Evolutionary conservation across 1,140 invertebrate species (phyloP).

Genomic region (Onthophagus taurus): DNA sequence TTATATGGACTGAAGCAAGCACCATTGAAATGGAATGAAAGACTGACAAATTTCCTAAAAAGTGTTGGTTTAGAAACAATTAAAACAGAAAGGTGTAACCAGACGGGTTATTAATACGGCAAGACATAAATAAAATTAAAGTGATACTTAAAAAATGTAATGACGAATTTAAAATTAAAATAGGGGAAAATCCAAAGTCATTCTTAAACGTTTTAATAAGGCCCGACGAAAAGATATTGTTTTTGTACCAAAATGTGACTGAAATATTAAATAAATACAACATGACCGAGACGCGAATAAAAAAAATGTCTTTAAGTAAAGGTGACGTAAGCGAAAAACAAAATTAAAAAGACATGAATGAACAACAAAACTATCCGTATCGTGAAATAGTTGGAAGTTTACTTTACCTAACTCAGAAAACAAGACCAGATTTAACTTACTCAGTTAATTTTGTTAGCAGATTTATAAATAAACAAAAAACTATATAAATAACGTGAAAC

Average conservation of each 20-base stretch:
- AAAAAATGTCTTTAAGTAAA: not conserved
- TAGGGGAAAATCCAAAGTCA: not conserved
- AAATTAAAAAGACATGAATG: not conserved
- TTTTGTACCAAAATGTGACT: not conserved
- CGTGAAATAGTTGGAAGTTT: slow-evolving; percentile 33
- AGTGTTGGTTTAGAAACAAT: not conserved
- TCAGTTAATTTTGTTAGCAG: not conserved
- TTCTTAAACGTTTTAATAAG: not conserved
- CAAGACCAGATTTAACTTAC: slow-evolving; percentile 12
- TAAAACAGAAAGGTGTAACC: slow-evolving; percentile 1
- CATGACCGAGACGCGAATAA: not conserved
- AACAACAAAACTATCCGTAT: slow-evolving; percentile 22
- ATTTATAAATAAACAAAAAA: not conserved
- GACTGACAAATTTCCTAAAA: slow-evolving; percentile 19
- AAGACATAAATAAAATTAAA: not conserved
- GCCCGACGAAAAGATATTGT: not conserved
- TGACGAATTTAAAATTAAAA: slow-evolving; percentile 6
- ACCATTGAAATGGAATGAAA: slow-evolving; percentile 27
- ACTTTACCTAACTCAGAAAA: slow-evolving; percentile 30
- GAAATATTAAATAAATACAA: not conserved
- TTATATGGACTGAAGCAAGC: slow-evolving; percentile 32
- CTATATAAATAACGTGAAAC: no score
- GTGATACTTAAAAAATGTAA: slow-evolving; percentile 3
- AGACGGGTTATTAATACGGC: no score
- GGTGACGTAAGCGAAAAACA: not conserved